Base-by-base conservation (phyloP, 2,113 vertebrate species). In the Chaetodon auriga region DNA sequence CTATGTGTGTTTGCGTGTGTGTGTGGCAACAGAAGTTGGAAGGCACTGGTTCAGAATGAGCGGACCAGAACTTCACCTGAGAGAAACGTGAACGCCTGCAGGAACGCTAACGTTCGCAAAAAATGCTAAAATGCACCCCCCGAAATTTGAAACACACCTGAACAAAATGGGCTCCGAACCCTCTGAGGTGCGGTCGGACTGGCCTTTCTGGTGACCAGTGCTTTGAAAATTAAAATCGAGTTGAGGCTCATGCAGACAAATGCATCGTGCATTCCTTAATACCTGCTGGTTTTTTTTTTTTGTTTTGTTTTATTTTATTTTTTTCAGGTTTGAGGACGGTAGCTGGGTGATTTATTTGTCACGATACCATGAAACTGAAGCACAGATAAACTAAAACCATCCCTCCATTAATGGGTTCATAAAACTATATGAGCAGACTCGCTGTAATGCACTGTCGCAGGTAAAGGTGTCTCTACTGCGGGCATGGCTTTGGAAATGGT, bases 401-500 rank as follows among this genome's bases (percentile, higher is more conserved):
- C 72, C 46, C n/a, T 63, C 45, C 53, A 10, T 83, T 73, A 49
- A 73, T 49, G 48, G 49, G 41, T 53, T 61, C 58, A 61, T 60
- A 8, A 71, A 66, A 18, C 77, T 69, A 55, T 63, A 48, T 71
- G 78, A 65, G 68, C 66, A 76, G 66, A 76, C 23, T 55, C 7
- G 30, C 60, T 83, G 73, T 81, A 82, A 87, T 90, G 91, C 90
- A 84, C 84, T 87, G 93, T 92, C 75, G 64, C 87, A 86, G 92
- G 85, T 77, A 68, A 74, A 73, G 60, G 81, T 63, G 78, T 86
- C 70, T 64, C 61, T 78, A 57, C 74, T 78, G 63, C 36, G 23
- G 77, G 61, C 79, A 83, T 80, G 72, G 78, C 68, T 82, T 84
- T 80, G 80, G 45, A 85, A 89, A 79, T 68, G 77, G 78, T 88